These are phyloP conservation scores for Lepilemur septentrionalis DNA, from an alignment of 2,797 vertebrate species.

Conservation along the genomic window DNA sequence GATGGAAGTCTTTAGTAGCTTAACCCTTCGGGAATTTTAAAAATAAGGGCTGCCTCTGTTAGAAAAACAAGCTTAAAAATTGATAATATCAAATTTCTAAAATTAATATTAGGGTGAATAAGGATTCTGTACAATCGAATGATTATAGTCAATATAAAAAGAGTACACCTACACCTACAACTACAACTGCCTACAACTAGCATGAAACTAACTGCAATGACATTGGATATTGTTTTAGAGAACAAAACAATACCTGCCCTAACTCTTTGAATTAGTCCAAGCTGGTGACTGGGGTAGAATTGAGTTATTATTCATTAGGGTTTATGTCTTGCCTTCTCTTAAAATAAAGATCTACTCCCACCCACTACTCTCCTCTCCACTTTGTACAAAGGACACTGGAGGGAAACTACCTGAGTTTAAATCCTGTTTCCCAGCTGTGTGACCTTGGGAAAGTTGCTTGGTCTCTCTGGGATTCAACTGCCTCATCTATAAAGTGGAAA, in stretches of 20 bases:
- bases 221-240: not conserved
- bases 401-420: not conserved
- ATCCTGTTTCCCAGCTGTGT: not conserved
- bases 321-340: slow-evolving; percentile 25
- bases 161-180: not conserved
- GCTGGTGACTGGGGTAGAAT: not conserved
- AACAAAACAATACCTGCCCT: not conserved
- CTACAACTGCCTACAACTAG: not conserved
- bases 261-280: not conserved
- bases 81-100: slow-evolving; percentile 43
- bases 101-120: slow-evolving; percentile 35
- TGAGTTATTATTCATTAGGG: not conserved
- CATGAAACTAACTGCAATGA: not conserved
- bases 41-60: slow-evolving; percentile 59
- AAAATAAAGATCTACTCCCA: not conserved
- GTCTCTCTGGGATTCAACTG: not conserved
- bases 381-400: not conserved
- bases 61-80: slow-evolving; percentile 63
- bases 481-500: not conserved
- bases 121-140: slow-evolving; percentile 7
- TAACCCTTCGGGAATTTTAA: slow-evolving; percentile 23
- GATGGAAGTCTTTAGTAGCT: slow-evolving; percentile 69
- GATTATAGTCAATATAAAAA: not conserved
- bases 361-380: not conserved
- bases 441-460: not conserved